These are phyloP conservation scores for Drosophila pegasa DNA, from an alignment of 2,888 invertebrate genomes.

Conservation along the genomic window DNA sequence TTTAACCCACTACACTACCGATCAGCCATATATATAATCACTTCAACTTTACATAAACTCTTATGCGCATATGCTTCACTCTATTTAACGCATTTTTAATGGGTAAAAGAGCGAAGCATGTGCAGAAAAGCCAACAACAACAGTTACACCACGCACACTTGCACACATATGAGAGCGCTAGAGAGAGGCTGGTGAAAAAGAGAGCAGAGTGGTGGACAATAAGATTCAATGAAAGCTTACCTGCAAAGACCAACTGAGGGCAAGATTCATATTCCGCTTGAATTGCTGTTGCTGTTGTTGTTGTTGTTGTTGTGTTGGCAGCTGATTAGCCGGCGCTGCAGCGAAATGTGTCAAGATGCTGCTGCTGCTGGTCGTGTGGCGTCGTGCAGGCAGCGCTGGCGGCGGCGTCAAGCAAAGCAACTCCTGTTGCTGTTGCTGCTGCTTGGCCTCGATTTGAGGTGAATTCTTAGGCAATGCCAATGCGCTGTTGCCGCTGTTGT, in stretches of 20 bases:
- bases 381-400: conserved; percentile 79
- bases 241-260: conserved; percentile 62
- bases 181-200: neutral
- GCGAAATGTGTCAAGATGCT: conserved; percentile 62
- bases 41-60: neutral
- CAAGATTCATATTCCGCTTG: conserved; percentile 57
- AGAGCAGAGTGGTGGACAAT: conserved; percentile 10
- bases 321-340: conserved; percentile 59
- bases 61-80: neutral
- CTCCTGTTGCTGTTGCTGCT: conserved; percentile 33
- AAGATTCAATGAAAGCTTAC: conserved; percentile 47
- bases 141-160: neutral
- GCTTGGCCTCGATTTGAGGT: conserved; percentile 63
- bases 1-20: neutral
- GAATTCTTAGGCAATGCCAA: conserved; percentile 61
- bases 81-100: neutral
- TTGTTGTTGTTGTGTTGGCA: conserved; percentile 34
- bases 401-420: conserved; percentile 62
- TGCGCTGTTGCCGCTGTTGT: conserved; percentile 38
- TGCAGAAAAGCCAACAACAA: neutral
- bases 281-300: conserved; percentile 27
- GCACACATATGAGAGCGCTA: neutral
- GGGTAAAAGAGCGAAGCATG: conserved; percentile 19
- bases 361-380: conserved; percentile 55
- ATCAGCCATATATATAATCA: neutral